phyloP scores from a whole-genome alignment of 2,888 invertebrate genomes.

The Epinotia nisella region DNA sequence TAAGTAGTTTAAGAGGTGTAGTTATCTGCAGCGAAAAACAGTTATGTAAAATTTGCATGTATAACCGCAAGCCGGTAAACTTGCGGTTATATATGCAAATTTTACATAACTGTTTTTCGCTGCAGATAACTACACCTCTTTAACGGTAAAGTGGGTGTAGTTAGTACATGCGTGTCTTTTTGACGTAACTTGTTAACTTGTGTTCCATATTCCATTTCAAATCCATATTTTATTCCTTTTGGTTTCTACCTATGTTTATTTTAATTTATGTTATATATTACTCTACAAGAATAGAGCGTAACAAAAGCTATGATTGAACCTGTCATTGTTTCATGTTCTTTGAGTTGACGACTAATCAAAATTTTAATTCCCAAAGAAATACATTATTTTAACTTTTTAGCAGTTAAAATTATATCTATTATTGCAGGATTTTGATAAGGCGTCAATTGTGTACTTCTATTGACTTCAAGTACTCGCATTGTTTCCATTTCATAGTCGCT shows the following conservation, averaged over 20 bases:
- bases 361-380: neutral
- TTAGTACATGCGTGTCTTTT: neutral
- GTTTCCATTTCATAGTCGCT: conserved; percentile 31
- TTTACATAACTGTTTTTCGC: no score
- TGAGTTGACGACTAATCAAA: conserved; percentile 10
- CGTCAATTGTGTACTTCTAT: conserved; percentile 8
- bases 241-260: neutral
- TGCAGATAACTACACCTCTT: no score
- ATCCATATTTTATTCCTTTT: neutral
- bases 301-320: conserved; percentile 29
- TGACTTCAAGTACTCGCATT: conserved; percentile 23
- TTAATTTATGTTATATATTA: neutral
- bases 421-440: neutral
- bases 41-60: no score
- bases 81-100: no score
- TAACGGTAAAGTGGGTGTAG: no score
- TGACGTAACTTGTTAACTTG: neutral
- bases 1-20: no score
- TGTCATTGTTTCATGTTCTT: conserved; percentile 28
- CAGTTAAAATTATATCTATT: no score
- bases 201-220: no score
- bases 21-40: no score
- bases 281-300: neutral
- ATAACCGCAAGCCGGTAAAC: no score
- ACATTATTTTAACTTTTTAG: no score